Base-by-base conservation (phyloP, 1,140 invertebrate species). In the Tetranychus urticae region DNA sequence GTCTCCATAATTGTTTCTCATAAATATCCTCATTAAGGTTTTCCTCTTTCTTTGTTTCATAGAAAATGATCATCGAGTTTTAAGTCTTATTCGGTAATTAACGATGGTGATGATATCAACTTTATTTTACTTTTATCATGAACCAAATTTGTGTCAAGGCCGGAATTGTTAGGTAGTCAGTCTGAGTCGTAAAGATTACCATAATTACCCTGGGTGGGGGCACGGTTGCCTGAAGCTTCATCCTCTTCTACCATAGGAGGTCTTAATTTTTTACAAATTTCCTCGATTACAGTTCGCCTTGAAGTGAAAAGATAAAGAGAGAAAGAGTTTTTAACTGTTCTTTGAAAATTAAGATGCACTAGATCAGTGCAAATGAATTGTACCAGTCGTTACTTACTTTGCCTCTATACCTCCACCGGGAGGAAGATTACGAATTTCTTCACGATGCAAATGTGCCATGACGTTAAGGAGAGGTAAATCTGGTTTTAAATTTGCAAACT, bases 381-480 rank as follows among this genome's bases (percentile, higher is more conserved):
- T 47, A 14, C 46, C 46, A 47, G 12, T 35, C 14, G 33, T 12
- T 37, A 58, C 57, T 52, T 62, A 65, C 62, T 65, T 65, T 14
- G 59, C 50, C 31, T 65, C 64, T 23, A 65, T 35, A 33, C 64
- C 64, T 39, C 58, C 65, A 39, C 61, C 65, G 34, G 63, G 64
- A 59, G 65, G 62, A 33, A 64, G 50, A 45, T 63, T 63, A 31
- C 61, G 39, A 13, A 65, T 46, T 8, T 63, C 59, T 50, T 57
- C 61, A 60, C 54, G 45, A 34, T 37, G 34, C 7, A 64, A 33
- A n/a, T 37, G 37, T 56, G 60, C 58, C n/a, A 65, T 58, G 7
- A 63, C 31, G 2, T 23, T 35, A 45, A 46, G 56, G 31, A 57
- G 39, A 12, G 61, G 36, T 23, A 52, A n/a, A 23, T 52, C n/a